Percentiles rank a stretch among this genome's conserved stretches.
Evolutionary conservation across 2,797 vertebrate genomes (phyloP).

Genomic region (Scomberomorus guttatus): DNA sequence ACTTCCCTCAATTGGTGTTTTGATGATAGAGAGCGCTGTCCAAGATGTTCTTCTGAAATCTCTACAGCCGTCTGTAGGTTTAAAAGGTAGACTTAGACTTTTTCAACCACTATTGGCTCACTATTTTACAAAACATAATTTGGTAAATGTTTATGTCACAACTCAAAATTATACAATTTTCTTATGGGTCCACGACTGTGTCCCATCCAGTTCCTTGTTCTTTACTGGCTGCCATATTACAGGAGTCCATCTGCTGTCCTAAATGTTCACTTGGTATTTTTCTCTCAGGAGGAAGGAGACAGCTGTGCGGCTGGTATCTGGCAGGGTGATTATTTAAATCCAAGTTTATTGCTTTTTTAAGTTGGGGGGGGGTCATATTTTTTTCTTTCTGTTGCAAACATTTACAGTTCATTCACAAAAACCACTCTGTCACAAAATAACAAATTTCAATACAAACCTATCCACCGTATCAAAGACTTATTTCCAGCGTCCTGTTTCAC

Average conservation of each 20-base stretch:
- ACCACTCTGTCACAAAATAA: not conserved
- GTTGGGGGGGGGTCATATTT: too few species aligned
- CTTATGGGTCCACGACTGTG: not conserved
- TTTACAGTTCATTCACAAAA: slow-evolving; percentile 12
- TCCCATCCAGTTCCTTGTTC: not conserved
- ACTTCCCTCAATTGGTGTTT: not conserved
- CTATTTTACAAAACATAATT: slow-evolving; percentile 1
- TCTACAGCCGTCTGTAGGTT: too few species aligned
- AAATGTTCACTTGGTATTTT: slow-evolving; percentile 5
- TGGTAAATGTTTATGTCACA: not conserved
- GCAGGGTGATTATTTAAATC: slow-evolving; percentile 51
- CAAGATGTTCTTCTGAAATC: not conserved
- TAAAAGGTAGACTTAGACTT: not conserved
- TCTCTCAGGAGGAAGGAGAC: slow-evolving; percentile 15
- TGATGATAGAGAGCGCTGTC: not conserved
- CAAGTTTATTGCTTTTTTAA: not conserved
- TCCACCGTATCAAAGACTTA: slow-evolving; percentile 39
- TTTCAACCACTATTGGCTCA: not conserved
- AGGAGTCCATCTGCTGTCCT: slow-evolving; percentile 39
- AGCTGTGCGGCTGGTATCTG: slow-evolving; percentile 38
- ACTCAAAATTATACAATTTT: not conserved
- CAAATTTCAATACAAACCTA: slow-evolving; percentile 32
- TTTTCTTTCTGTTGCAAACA: too few species aligned
- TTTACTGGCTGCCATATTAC: slow-evolving; percentile 5
- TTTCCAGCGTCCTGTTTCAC: slow-evolving; percentile 39